Conservation (phyloP, 2,797 vertebrate species). For the Sarcophilus harrisii region DNA sequence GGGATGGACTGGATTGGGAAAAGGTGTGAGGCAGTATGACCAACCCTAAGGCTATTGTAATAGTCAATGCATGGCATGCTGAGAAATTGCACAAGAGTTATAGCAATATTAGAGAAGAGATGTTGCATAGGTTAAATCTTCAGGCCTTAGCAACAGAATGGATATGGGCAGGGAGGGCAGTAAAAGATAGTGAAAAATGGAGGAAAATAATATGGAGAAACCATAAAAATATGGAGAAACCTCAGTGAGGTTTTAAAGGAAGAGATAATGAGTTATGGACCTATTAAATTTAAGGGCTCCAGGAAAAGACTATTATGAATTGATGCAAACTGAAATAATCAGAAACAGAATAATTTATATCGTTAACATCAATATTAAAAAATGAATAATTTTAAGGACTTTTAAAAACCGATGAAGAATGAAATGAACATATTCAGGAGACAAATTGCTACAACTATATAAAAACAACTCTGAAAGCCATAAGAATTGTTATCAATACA, state of each 20-base stretch:
- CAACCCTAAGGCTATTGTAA: neutral
- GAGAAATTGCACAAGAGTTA: neutral
- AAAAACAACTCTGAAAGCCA: neutral
- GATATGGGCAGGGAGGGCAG: neutral
- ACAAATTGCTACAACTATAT: neutral
- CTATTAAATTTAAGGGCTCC: neutral
- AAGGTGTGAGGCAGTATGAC: neutral
- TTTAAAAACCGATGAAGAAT: neutral
- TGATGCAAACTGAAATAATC: neutral
- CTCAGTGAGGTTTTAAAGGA: neutral
- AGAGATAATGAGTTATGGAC: neutral
- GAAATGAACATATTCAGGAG: neutral
- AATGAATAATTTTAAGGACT: neutral
- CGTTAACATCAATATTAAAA: neutral
- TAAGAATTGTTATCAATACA: neutral
- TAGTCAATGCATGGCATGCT: neutral
- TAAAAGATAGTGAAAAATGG: neutral
- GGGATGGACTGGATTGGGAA: neutral
- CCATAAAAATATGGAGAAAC: neutral
- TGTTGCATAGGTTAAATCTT: neutral
- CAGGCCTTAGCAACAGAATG: neutral
- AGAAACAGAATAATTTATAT: neutral
- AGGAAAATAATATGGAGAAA: neutral
- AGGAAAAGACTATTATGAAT: neutral
- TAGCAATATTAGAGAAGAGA: neutral